phyloP scores from a whole-genome alignment of 37 sponge, comb jelly and placozoan species.

The Theonella swinhoei region DNA sequence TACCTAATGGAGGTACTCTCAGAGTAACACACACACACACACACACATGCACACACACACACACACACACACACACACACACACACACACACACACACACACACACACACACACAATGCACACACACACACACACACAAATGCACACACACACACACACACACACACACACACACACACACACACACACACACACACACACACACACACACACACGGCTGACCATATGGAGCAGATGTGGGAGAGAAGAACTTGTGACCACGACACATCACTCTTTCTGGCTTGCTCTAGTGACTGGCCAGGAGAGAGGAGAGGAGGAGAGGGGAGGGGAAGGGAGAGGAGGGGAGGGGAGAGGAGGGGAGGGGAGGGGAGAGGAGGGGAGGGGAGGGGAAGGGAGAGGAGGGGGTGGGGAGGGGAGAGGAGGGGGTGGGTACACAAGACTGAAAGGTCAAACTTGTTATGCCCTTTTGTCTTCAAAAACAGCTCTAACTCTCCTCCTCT shows the following conservation, averaged over 20 bases:
- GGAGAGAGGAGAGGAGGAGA: neutral
- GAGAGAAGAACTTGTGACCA: constrained; percentile 56
- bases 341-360: neutral
- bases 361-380: neutral
- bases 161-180: too few relatives aligned
- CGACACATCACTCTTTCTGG: constrained; percentile 6
- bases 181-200: too few relatives aligned
- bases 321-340: neutral
- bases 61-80: too few relatives aligned
- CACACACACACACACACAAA: too few relatives aligned
- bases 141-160: too few relatives aligned
- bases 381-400: neutral
- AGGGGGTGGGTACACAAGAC: neutral
- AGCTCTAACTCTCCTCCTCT: neutral
- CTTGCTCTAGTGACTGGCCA: constrained; percentile 14
- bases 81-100: too few relatives aligned
- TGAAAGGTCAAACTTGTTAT: neutral
- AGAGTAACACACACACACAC: too few relatives aligned
- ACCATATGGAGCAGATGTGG: constrained; percentile 81
- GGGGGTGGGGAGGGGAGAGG: neutral
- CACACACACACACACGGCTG: too few relatives aligned
- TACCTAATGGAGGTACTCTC: too few relatives aligned
- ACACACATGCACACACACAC: too few relatives aligned
- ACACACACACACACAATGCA: too few relatives aligned
- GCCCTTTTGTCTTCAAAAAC: neutral